Conservation (phyloP, 2,797 vertebrate genomes). For the Falco biarmicus region DNA sequence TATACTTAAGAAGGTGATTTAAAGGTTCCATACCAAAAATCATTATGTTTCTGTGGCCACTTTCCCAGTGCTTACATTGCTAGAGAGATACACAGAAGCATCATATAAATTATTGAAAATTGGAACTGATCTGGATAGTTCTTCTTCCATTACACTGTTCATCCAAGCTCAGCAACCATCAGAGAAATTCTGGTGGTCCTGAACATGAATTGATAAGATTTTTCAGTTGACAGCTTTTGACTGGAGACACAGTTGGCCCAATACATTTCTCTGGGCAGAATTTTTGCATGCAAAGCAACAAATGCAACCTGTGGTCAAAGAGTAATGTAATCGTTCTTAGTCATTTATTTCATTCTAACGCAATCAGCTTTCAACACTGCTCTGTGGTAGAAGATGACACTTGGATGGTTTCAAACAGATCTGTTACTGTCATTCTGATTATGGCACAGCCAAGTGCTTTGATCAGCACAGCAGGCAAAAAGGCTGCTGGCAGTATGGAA, state of each 20-base stretch:
- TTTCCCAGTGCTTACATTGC: background rate
- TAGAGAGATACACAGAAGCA: background rate
- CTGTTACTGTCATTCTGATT: background rate
- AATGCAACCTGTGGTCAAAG: background rate
- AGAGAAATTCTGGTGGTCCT: constrained; percentile 33
- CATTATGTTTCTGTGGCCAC: background rate
- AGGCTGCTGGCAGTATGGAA: background rate
- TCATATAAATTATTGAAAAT: background rate
- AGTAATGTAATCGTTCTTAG: constrained; percentile 2
- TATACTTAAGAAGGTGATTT: background rate
- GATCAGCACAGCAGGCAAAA: background rate
- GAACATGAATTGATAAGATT: background rate
- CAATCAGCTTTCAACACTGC: background rate
- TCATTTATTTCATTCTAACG: background rate
- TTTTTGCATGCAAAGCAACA: constrained; percentile 34
- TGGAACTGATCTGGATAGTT: background rate
- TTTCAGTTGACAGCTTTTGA: constrained; percentile 1
- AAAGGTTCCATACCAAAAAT: background rate
- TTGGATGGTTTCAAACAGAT: constrained; percentile 11
- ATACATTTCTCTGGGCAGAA: constrained; percentile 17
- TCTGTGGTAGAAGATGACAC: background rate
- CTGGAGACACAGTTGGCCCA: background rate
- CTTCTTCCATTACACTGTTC: background rate
- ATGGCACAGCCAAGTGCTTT: background rate
- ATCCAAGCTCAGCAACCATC: background rate